Percentiles rank a stretch among this genome's conserved stretches.
Evolutionary conservation across 2,888 invertebrate species (phyloP).

Genomic region (Leptopilina drosophilae): DNA sequence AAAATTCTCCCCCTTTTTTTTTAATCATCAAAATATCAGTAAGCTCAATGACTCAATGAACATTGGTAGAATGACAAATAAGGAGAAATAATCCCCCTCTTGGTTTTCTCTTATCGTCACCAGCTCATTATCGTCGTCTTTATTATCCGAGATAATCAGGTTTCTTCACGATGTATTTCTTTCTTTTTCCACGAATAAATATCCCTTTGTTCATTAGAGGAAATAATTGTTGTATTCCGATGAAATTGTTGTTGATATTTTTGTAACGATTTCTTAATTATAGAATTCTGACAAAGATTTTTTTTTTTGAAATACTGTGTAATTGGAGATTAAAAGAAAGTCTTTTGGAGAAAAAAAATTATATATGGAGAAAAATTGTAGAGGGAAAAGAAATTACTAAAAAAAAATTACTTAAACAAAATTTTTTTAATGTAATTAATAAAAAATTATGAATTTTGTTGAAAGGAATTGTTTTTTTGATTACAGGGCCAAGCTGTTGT

Average conservation of each 20-base stretch:
- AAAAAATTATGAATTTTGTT: too few relatives aligned
- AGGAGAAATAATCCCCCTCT: constrained; percentile 22
- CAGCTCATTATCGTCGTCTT: constrained; percentile 13
- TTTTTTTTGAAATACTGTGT: too few relatives aligned
- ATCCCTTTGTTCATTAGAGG: constrained; percentile 29
- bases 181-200: constrained; percentile 38
- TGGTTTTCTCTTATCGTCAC: constrained; percentile 4
- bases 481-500: constrained; percentile 90
- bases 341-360: too few relatives aligned
- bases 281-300: too few relatives aligned
- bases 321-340: too few relatives aligned
- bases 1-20: background rate
- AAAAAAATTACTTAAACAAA: too few relatives aligned
- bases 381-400: too few relatives aligned
- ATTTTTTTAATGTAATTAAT: too few relatives aligned
- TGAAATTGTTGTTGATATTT: background rate
- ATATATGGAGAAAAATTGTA: too few relatives aligned
- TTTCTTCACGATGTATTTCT: constrained; percentile 45
- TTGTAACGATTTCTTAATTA: background rate
- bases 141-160: constrained; percentile 39
- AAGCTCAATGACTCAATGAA: constrained; percentile 47
- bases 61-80: constrained; percentile 49
- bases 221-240: background rate
- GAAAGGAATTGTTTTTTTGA: constrained; percentile 27
- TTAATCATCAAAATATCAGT: background rate